Evolutionary conservation across 2,113 vertebrate species (phyloP).

Genomic region (Pelecanoides urinatrix): DNA sequence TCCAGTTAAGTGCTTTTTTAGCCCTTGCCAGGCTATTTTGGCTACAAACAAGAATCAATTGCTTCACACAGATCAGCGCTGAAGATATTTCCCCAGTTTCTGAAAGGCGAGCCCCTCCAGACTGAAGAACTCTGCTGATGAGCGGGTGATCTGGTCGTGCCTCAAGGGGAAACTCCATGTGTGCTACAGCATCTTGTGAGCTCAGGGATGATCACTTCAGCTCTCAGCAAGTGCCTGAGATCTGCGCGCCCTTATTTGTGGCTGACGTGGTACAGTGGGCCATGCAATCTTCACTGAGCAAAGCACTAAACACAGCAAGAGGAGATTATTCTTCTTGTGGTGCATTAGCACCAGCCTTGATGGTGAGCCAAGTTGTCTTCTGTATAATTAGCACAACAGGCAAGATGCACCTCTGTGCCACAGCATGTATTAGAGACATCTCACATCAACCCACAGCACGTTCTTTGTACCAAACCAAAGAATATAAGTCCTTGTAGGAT

Average conservation of each 20-base stretch:
- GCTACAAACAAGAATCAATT: neutral
- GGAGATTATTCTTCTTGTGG: neutral
- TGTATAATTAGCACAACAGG: neutral
- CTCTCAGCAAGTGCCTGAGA: neutral
- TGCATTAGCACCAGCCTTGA: neutral
- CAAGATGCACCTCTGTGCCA: neutral
- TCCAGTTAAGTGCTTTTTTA: neutral
- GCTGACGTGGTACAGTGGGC: neutral
- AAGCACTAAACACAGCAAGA: neutral
- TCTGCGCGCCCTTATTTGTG: neutral
- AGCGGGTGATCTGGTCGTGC: neutral
- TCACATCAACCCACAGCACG: neutral
- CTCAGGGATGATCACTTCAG: neutral
- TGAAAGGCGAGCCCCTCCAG: neutral
- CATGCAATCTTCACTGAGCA: neutral
- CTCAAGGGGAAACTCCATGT: neutral
- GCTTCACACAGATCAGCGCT: neutral
- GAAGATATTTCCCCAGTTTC: neutral
- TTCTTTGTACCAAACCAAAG: neutral
- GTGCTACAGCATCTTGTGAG: neutral
- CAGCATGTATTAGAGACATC: neutral
- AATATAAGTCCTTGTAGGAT: neutral
- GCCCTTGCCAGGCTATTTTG: neutral
- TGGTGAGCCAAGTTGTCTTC: neutral
- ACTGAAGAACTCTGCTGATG: neutral